Evolutionary conservation across 1,140 invertebrate species (phyloP).

Genomic region (Saxidomus purpurata): DNA sequence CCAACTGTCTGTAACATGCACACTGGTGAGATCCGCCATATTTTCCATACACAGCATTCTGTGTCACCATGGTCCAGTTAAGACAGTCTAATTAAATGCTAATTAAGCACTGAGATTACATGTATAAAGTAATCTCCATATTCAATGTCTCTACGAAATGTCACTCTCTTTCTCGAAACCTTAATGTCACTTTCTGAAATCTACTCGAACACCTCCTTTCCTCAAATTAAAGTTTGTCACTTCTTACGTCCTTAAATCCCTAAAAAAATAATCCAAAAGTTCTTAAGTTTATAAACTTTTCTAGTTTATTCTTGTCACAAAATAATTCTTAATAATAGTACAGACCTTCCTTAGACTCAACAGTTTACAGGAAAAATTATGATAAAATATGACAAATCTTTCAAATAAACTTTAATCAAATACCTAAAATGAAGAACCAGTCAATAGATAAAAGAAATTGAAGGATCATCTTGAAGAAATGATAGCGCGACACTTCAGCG

Average conservation of each 20-base stretch:
- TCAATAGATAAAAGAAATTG: not conserved
- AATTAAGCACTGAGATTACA: not conserved
- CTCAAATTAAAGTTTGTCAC: not conserved
- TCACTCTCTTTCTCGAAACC: not conserved
- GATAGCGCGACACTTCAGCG: not conserved
- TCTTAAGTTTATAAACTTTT: not conserved
- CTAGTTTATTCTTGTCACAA: too few relatives aligned
- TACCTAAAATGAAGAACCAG: not conserved
- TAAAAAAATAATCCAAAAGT: not conserved
- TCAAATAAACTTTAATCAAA: not conserved
- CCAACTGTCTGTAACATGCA: constrained; percentile 35
- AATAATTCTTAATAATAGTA: not conserved
- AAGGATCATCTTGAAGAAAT: not conserved
- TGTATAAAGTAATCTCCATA: not conserved
- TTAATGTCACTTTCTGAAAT: not conserved
- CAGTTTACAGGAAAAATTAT: not conserved
- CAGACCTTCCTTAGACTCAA: not conserved
- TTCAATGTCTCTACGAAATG: not conserved
- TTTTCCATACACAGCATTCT: constrained; percentile 11
- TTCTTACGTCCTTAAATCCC: not conserved
- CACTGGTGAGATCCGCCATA: constrained; percentile 10
- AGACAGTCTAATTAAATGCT: not conserved
- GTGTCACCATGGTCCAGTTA: constrained; percentile 26
- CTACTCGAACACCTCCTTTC: not conserved
- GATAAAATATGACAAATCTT: constrained; percentile 4